phyloP scores from a whole-genome alignment of 2,797 vertebrate genomes.

The Lacerta viridis region DNA sequence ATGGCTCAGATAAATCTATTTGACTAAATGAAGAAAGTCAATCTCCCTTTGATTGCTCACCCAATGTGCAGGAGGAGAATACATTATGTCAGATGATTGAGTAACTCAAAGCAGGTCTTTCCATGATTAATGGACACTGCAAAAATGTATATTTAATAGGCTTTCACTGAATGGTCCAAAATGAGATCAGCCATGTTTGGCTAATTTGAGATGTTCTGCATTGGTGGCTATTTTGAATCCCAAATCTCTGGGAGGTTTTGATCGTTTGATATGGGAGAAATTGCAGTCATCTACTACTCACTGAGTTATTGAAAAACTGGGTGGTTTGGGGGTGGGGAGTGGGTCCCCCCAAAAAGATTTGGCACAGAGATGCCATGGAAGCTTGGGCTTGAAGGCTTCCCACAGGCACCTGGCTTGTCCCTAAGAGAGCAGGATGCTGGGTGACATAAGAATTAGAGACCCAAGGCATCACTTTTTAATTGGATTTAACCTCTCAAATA shows the following conservation, averaged over 20 bases:
- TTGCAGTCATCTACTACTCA: neutral
- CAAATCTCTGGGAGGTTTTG: slow-evolving; percentile 20
- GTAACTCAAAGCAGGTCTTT: slow-evolving; percentile 53
- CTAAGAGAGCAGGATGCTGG: no score
- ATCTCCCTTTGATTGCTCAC: slow-evolving; percentile 71
- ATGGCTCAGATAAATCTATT: slow-evolving; percentile 71
- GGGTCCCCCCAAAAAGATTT: neutral
- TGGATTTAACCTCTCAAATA: no score
- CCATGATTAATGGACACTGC: slow-evolving; percentile 68
- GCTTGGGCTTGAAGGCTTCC: no score
- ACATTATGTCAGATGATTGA: slow-evolving; percentile 70
- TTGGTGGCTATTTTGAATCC: neutral
- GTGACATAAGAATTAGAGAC: no score
- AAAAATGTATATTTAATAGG: slow-evolving; percentile 63
- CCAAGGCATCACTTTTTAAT: no score
- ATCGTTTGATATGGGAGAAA: neutral
- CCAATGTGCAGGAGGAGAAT: slow-evolving; percentile 68
- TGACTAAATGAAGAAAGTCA: slow-evolving; percentile 73
- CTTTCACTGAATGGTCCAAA: slow-evolving; percentile 14
- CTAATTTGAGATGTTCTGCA: slow-evolving; percentile 25
- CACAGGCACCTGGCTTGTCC: no score
- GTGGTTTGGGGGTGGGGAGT: neutral
- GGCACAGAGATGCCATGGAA: neutral
- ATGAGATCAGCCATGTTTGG: neutral
- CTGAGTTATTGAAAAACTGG: neutral